These are phyloP conservation scores for Stictocephala bisonia DNA, from an alignment of 2,888 invertebrate species.

Conservation along the genomic window DNA sequence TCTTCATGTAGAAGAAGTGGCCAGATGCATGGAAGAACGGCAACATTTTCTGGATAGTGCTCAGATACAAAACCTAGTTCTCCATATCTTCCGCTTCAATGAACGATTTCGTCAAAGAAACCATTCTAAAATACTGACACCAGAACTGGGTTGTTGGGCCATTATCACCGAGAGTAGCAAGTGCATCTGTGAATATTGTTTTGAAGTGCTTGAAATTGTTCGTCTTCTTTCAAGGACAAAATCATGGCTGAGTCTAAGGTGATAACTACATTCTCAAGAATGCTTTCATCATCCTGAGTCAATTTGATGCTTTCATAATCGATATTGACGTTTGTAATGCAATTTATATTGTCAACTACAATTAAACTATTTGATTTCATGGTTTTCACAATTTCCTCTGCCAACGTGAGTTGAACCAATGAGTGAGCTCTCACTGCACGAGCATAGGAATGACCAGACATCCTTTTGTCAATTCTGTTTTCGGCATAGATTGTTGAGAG, in stretches of 20 bases:
- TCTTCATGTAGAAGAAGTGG: slow-evolving; percentile 63
- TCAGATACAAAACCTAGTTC: slow-evolving; percentile 60
- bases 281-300: background rate
- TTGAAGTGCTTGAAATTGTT: background rate
- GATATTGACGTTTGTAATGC: no score
- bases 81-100: slow-evolving; percentile 61
- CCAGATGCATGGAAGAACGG: slow-evolving; percentile 63
- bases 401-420: slow-evolving; percentile 48
- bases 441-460: slow-evolving; percentile 60
- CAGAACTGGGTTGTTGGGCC: slow-evolving; percentile 56
- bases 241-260: background rate
- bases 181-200: background rate
- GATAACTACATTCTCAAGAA: background rate
- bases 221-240: background rate
- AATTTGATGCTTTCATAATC: no score
- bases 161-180: background rate
- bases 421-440: slow-evolving; percentile 59
- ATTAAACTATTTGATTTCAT: no score
- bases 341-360: no score
- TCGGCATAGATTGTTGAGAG: slow-evolving; percentile 59
- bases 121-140: slow-evolving; percentile 59
- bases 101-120: slow-evolving; percentile 59
- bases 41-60: slow-evolving; percentile 59
- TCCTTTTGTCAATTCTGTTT: slow-evolving; percentile 59
- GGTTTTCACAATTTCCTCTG: background rate